Evolutionary conservation across 2,113 vertebrate species (phyloP), one percentile per base, ranked within the genome.

Genomic region (Hippocampus comes): DNA sequence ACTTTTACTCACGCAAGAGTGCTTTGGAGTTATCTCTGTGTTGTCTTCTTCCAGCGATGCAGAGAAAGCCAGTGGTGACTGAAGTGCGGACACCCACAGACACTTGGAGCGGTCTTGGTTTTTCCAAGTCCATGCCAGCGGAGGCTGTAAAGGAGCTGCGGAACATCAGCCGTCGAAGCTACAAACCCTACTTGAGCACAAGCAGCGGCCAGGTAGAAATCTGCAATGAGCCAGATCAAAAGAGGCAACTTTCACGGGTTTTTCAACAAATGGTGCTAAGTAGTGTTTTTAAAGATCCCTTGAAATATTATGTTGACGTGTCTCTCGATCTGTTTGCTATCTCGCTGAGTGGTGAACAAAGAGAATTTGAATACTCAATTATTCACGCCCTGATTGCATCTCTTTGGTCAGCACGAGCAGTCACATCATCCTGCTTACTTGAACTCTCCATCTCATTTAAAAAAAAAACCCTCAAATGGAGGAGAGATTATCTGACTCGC

Each of bases 111-210:
- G 93, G 93, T 17, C 87, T 94, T 6, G 93, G 93, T 63, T 94
- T 94, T 82, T 94, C 93, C 43, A 94, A 93, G 76, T 94, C 93
- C 7, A 94, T 94, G 93, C 93, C 93, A 9, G 89, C 91, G 0
- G 93, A 94, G 55, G 92, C 93, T 4, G 70, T 92, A 30, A 93
- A 92, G 79, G 92, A 93, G 73, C 86, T 94, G 5, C 91, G 93
- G 48, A 88, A 86, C 63, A 78, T 92, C 70, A 88, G 88, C 84
- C 91, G 92, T 1, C 91, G 93, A 75, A 91, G 82, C 84, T 94
- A 93, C 88, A 93, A 88, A 74, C 89, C 92, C 41, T 93, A 93
- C 84, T 84, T 92, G 77, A 89, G 73, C 79, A 78, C 67, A 74
- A 63, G 49, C 65, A 78, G 20, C 10, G 75, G 51, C 48, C 86